Evolutionary conservation across 1,140 invertebrate species (phyloP), one percentile per base, ranked within the genome.

Genomic region (Tetragnatha versicolor): DNA sequence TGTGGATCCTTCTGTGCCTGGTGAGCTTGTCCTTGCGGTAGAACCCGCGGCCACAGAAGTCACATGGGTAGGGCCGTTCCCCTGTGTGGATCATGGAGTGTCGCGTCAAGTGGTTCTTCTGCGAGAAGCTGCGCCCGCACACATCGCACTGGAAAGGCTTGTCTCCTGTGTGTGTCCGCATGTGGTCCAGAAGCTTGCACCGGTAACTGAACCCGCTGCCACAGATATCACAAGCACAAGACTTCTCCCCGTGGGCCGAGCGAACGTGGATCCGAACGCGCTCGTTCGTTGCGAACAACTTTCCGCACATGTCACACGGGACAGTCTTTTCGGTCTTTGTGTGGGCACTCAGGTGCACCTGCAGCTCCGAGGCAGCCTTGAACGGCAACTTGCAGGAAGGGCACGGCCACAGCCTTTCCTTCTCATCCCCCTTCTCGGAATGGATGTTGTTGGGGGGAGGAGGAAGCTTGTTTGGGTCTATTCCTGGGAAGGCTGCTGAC

Each of bases 1-100:
- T 98, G 84, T 98, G 97, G 53, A 97, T 96, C 73, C 95, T 89
- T 78, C 94, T 89, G 85, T 98, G 96, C 65, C 87, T 86, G 81
- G 86, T 87, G 42, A 88, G 85, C 25, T 95, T 97, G 84, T 98
- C 97, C 80, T 96, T 94, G 20, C 96, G 89, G 0, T 95, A 94
- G 85, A 96, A 96, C 10, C 90, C 91, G 85, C 94, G 94, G 39
- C 88, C 89, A 84, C 93, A 97, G 83, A 90, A 93, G 82, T 94
- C 93, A 83, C 94, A 97, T 47, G 91, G 90, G 85, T 95, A 96
- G 85, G 95, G 95, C 35, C 91, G 89, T 83, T 97, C 94, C 7
- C 93, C 93, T 0, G 94, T 96, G 84, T 97, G 95, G 68, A 96
- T 95, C 83, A 84, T 84, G 66, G 82, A 81, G 73, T 84, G 83